phyloP scores from a whole-genome alignment of 2,888 invertebrate genomes.

The Theodoxus fluviatilis region DNA sequence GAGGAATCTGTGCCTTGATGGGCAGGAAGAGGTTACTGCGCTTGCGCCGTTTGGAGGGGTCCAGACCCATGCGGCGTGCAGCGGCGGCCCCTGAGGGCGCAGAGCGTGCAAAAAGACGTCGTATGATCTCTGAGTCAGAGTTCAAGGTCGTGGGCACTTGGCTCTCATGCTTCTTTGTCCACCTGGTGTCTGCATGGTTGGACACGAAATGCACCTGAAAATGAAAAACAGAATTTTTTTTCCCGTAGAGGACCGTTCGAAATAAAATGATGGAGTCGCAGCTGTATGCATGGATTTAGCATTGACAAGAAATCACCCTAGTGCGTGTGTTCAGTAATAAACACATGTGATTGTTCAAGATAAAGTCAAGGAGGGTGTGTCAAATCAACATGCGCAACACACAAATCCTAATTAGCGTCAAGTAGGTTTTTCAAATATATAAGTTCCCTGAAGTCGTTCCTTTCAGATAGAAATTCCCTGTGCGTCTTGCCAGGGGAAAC shows the following conservation, averaged over 20 bases:
- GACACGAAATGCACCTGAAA: constrained; percentile 52
- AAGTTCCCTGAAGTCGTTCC: too few species aligned
- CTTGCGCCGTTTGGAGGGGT: constrained; percentile 40
- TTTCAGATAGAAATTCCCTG: too few species aligned
- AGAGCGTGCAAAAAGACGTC: constrained; percentile 48
- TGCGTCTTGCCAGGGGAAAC: too few species aligned
- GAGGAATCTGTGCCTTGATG: constrained; percentile 46
- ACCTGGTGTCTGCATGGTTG: constrained; percentile 44
- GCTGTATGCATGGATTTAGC: constrained; percentile 7
- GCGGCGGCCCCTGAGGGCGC: constrained; percentile 45
- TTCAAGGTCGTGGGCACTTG: constrained; percentile 43
- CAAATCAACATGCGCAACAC: too few species aligned
- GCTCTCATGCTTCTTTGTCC: constrained; percentile 40
- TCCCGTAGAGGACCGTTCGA: too few species aligned
- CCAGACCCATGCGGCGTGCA: constrained; percentile 35
- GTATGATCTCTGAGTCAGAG: constrained; percentile 49
- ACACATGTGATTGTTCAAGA: too few species aligned
- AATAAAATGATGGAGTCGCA: background rate
- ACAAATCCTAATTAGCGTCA: too few species aligned
- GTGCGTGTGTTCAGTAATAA: too few species aligned
- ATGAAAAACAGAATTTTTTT: too few species aligned
- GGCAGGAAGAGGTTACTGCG: constrained; percentile 50
- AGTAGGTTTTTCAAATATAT: too few species aligned
- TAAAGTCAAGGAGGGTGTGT: too few species aligned
- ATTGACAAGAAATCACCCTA: too few species aligned